These are phyloP conservation scores for Nymphalis io DNA, from an alignment of 1,140 invertebrate genomes.

Conservation along the genomic window DNA sequence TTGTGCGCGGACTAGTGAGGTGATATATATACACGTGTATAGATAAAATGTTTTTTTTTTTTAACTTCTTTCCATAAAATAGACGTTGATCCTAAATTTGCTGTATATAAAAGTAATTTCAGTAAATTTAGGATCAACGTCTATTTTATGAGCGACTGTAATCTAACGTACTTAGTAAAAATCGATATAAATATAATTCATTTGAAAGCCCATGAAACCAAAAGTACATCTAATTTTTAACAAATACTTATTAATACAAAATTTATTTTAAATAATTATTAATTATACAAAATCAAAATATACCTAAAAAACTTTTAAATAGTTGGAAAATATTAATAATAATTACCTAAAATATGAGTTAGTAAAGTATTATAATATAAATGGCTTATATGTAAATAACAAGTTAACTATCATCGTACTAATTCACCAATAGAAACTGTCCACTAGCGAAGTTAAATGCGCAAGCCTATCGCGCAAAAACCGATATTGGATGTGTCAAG, in stretches of 20 bases:
- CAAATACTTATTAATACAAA: no score
- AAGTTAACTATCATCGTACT: constrained; percentile 18
- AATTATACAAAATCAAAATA: no score
- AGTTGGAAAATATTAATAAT: no score
- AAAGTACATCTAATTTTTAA: no score
- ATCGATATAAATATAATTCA: not conserved
- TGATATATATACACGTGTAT: constrained; percentile 19
- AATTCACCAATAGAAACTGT: constrained; percentile 28
- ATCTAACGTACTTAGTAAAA: no score
- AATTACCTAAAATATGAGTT: no score
- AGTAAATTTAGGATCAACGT: no score
- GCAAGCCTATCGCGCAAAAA: constrained; percentile 64
- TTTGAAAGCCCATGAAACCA: no score
- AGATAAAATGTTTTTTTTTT: not conserved
- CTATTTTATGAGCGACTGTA: no score
- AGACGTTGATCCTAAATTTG: not conserved
- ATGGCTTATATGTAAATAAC: not conserved
- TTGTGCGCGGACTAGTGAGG: constrained; percentile 38
- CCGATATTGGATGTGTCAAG: constrained; percentile 78
- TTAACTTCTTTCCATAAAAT: not conserved
- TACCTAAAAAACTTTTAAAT: no score
- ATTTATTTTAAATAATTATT: not conserved
- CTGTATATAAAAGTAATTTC: no score
- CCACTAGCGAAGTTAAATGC: constrained; percentile 31
- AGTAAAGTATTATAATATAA: not conserved